Base-by-base conservation (phyloP, 2,797 vertebrate genomes). In the Myiothlypis coronata region DNA sequence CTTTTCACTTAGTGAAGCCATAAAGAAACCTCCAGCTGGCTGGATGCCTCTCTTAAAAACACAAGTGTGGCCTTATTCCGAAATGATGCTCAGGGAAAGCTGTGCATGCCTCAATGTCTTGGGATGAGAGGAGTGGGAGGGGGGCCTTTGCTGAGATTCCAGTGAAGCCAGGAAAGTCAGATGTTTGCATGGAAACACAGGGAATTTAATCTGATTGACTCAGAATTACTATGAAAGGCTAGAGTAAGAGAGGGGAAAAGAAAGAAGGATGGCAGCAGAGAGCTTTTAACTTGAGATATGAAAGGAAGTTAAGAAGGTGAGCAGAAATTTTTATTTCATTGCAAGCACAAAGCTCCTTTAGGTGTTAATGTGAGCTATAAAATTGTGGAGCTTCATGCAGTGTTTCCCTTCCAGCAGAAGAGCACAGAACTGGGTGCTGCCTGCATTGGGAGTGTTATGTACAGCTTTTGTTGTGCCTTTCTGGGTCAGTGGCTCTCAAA, bases 21-120 rank as follows among this genome's bases (percentile, higher is more conserved):
- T 93, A 68, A 94, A 90, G 75, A 92, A 94, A 39, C 63, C 83
- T 93, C 85, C 77, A 88, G 60, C 67, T 93, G 91, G 80, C 89
- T 94, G 85, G 56, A 68, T 84, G 87, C 83, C 91, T 82, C 80
- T 91, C 39, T 79, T 72, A 68, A 90, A 93, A 90, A 80, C 30
- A 70, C 67, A 88, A 88, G 32, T 5, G 4, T 76, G 59, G 72
- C 59, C 85, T 90, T 93, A 79, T 59, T 88, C 72, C 0, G 9
- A 87, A 94, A 37, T 70, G 83, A 65, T 88, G 59, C 76, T 86
- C 23, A 56, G 34, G 56, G 8, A 1, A 81, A 59, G 52, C 27
- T 63, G 46, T 63, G 23, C 76, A 14, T 75, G 55, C 61, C 27
- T 87, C 32, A 2, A 0, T 86, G 72, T 70, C 52, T 64, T 65